Conservation (phyloP, 2,113 vertebrate species). For the Pygoscelis antarcticus region DNA sequence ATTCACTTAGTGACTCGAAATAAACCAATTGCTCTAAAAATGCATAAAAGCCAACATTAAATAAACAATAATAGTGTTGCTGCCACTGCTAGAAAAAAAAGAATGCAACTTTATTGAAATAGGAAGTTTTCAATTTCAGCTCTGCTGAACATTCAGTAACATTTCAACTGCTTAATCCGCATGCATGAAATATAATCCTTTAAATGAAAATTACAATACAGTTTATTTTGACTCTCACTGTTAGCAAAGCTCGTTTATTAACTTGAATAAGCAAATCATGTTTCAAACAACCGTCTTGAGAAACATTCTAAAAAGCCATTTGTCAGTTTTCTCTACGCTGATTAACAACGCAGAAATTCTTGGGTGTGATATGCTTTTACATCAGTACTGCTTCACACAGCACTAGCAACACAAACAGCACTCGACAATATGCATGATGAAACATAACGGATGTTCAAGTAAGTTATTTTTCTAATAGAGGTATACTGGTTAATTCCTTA, state of each 20-base stretch:
- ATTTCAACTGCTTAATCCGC: background rate
- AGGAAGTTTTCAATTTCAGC: slow-evolving; percentile 4
- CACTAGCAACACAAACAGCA: background rate
- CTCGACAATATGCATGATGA: background rate
- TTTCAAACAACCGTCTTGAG: background rate
- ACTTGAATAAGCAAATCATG: background rate
- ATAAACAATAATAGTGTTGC: background rate
- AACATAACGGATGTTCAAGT: background rate
- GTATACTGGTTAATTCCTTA: background rate
- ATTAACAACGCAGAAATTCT: background rate
- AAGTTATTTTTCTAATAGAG: background rate
- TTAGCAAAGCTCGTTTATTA: background rate
- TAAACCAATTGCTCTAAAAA: background rate
- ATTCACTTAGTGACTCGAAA: background rate
- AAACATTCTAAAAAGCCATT: background rate
- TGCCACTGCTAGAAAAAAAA: background rate
- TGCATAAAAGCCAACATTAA: background rate
- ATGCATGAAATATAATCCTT: background rate
- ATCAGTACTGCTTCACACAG: background rate
- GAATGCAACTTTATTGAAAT: background rate
- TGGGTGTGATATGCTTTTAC: background rate
- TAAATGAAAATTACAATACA: background rate
- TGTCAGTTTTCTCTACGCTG: background rate
- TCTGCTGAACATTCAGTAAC: background rate
- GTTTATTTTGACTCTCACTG: background rate